A percentile compares a stretch with the other conserved stretches of the same genome.
Evolutionary conservation across 2,888 invertebrate genomes (phyloP).

Genomic region (Parnassius apollo): DNA sequence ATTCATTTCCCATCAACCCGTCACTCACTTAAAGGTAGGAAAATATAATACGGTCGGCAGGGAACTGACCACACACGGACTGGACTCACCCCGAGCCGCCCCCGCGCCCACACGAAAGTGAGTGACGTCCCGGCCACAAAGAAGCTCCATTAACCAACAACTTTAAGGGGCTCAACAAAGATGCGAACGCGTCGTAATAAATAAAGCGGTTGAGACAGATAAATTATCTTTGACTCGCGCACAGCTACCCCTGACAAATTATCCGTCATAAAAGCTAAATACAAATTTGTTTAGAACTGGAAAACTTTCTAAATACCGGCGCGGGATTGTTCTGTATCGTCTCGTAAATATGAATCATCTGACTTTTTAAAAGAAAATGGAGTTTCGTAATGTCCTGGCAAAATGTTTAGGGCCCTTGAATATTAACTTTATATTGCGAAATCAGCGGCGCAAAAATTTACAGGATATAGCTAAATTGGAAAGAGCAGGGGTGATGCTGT

Average conservation of each 20-base stretch:
- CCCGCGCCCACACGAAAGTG: slow-evolving; percentile 42
- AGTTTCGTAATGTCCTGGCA: slow-evolving; percentile 24
- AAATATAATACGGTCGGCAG: slow-evolving; percentile 49
- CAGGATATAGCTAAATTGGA: slow-evolving; percentile 51
- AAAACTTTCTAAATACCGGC: slow-evolving; percentile 66
- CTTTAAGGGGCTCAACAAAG: slow-evolving; percentile 73
- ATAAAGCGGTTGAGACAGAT: slow-evolving; percentile 78
- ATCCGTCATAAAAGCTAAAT: slow-evolving; percentile 77
- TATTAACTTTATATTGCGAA: slow-evolving; percentile 50
- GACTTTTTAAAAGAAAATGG: slow-evolving; percentile 33
- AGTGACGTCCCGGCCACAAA: slow-evolving; percentile 66
- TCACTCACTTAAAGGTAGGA: slow-evolving; percentile 50
- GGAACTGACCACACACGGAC: slow-evolving; percentile 50
- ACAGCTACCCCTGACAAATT: slow-evolving; percentile 76
- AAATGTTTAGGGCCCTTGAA: slow-evolving; percentile 30
- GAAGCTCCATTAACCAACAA: slow-evolving; percentile 74
- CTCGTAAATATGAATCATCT: slow-evolving; percentile 43
- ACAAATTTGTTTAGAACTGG: slow-evolving; percentile 72
- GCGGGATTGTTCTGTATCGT: slow-evolving; percentile 53
- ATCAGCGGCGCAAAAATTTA: slow-evolving; percentile 48
- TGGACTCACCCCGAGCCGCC: slow-evolving; percentile 26
- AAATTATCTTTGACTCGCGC: slow-evolving; percentile 79
- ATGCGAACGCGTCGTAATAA: slow-evolving; percentile 77
- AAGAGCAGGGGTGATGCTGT: slow-evolving; percentile 59
- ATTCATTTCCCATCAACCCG: slow-evolving; percentile 61